Percentiles rank a stretch among this genome's conserved stretches.
phyloP scores from a whole-genome alignment of 2,113 vertebrate species.

The Galbula dea region DNA sequence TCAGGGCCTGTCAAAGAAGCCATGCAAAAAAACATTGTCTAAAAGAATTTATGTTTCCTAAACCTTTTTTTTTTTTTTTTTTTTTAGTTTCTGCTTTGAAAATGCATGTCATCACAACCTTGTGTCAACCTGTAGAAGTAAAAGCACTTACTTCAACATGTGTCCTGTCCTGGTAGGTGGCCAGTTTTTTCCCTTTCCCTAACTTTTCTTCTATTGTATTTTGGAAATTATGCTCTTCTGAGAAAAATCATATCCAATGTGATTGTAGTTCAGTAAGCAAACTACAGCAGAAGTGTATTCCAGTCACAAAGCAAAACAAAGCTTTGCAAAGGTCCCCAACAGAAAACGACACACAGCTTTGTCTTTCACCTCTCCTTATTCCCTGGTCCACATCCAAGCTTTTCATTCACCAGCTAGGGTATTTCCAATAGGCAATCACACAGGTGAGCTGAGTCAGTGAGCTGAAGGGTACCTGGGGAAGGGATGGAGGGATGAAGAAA shows the following conservation, averaged over 20 bases:
- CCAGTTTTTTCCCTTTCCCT: background rate
- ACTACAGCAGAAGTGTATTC: background rate
- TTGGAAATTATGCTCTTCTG: background rate
- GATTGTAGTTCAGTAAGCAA: accelerated
- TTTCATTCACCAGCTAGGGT: background rate
- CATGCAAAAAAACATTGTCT: background rate
- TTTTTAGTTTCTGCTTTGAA: constrained; percentile 15
- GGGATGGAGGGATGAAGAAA: background rate
- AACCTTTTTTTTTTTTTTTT: too few species aligned
- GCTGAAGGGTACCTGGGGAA: background rate
- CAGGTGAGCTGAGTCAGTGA: background rate
- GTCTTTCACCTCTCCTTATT: background rate
- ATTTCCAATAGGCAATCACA: background rate
- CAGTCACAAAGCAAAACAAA: background rate
- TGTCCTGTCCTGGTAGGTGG: background rate
- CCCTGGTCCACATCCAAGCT: background rate
- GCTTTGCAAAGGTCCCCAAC: background rate
- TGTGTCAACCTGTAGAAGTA: background rate
- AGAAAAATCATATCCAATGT: accelerated
- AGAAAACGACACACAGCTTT: background rate
- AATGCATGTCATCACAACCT: background rate
- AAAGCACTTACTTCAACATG: background rate
- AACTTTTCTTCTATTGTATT: background rate
- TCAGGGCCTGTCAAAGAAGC: background rate
- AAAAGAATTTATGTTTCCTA: background rate